Percentiles rank a stretch among this genome's conserved stretches.
Conservation (phyloP, 2,113 vertebrate genomes). For the Hippocampus comes region DNA sequence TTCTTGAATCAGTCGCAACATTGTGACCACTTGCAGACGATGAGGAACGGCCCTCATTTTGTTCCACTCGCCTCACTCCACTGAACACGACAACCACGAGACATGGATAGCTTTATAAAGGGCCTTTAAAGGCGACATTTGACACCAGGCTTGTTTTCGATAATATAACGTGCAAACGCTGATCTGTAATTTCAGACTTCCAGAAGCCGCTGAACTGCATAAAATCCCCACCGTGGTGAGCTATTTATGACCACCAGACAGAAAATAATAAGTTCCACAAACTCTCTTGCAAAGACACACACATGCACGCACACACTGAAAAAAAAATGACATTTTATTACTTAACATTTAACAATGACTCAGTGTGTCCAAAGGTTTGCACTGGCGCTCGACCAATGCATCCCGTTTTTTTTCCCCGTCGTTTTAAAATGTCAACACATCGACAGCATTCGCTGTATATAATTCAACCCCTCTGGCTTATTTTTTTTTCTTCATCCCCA, state of each 20-base stretch:
- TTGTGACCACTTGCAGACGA: no score
- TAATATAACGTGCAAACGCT: background rate
- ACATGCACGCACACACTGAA: background rate
- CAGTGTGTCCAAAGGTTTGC: constrained; percentile 1
- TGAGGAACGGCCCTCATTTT: no score
- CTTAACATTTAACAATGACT: constrained; percentile 10
- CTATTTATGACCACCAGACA: constrained; percentile 5
- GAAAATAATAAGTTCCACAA: background rate
- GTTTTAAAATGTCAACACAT: constrained; percentile 37
- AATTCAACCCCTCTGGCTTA: constrained; percentile 1
- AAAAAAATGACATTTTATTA: constrained; percentile 6
- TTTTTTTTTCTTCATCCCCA: background rate
- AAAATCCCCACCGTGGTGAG: background rate
- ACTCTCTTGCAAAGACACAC: background rate
- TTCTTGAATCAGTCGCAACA: no score
- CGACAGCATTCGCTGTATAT: background rate
- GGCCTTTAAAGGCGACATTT: background rate
- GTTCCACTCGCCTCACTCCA: background rate
- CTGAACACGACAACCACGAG: background rate
- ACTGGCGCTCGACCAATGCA: constrained; percentile 16
- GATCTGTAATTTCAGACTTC: background rate
- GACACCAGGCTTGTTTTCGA: background rate
- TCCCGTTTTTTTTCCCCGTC: constrained; percentile 3
- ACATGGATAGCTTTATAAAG: background rate
- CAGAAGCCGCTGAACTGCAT: background rate